Evolutionary conservation across 2,797 vertebrate species (phyloP).

Genomic region (Clamator glandarius): DNA sequence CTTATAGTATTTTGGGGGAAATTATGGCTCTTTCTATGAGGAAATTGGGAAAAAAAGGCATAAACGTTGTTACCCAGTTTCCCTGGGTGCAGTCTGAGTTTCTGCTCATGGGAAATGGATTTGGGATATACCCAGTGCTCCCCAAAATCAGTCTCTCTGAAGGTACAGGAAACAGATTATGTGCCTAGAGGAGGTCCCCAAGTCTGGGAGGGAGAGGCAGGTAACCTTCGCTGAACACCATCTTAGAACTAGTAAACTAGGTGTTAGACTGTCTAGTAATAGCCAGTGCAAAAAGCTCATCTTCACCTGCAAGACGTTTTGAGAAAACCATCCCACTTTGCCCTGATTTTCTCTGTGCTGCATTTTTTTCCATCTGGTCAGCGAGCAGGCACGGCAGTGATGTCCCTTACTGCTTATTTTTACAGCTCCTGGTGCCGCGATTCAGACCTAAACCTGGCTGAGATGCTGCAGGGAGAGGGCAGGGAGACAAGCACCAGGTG

Average conservation of each 20-base stretch:
- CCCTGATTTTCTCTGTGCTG: no score
- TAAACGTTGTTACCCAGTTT: accelerated
- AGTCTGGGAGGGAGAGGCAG: neutral
- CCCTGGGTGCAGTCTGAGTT: accelerated
- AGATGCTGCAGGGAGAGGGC: neutral
- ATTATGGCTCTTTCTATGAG: neutral
- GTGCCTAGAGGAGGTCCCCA: neutral
- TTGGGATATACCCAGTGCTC: accelerated
- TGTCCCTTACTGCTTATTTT: neutral
- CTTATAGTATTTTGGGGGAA: neutral
- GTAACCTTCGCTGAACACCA: no score
- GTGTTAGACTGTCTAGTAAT: no score
- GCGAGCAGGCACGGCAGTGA: no score
- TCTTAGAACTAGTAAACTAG: no score
- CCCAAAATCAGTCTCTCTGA: neutral
- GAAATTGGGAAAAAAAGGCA: neutral
- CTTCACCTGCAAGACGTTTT: no score
- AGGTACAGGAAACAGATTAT: neutral
- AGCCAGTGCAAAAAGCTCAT: no score
- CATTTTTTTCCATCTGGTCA: no score
- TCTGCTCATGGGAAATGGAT: neutral
- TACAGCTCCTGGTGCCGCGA: no score
- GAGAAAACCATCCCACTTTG: no score
- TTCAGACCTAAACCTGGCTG: neutral
- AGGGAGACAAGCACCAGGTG: accelerated